These are phyloP conservation scores for Fundulus diaphanus DNA, from an alignment of 2,797 vertebrate genomes.

Conservation along the genomic window DNA sequence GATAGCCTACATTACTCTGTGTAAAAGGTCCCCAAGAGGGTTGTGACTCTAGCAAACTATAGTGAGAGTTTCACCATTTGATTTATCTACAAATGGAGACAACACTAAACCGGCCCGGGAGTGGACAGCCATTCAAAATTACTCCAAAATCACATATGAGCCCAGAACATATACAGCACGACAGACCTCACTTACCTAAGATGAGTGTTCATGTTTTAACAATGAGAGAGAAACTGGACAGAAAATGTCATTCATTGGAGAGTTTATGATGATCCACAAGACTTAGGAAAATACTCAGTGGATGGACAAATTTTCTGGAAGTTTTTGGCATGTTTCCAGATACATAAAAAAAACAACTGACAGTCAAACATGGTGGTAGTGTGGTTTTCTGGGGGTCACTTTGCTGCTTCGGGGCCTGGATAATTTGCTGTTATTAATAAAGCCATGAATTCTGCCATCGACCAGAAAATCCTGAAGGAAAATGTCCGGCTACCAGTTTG, in stretches of 20 bases:
- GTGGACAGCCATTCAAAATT: not conserved
- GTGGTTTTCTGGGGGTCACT: no score
- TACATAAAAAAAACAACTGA: not conserved
- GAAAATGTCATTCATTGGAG: no score
- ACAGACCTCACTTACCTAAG: not conserved
- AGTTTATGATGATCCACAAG: not conserved
- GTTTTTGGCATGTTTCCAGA: not conserved
- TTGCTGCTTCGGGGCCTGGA: no score
- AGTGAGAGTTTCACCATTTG: not conserved
- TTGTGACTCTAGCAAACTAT: not conserved
- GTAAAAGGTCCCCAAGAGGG: not conserved
- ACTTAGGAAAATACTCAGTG: not conserved
- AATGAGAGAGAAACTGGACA: no score
- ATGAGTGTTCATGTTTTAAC: not conserved
- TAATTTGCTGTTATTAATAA: not conserved
- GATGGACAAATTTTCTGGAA: not conserved
- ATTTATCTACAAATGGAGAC: not conserved
- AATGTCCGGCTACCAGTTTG: not conserved
- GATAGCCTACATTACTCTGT: no score
- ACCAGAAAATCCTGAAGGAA: not conserved
- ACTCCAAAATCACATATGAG: not conserved
- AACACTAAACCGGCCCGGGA: not conserved
- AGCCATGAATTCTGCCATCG: not conserved
- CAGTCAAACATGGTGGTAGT: not conserved
- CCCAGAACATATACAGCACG: not conserved